Base-by-base conservation (phyloP, 2,888 invertebrate species). In the Polyommatus iphigenia region DNA sequence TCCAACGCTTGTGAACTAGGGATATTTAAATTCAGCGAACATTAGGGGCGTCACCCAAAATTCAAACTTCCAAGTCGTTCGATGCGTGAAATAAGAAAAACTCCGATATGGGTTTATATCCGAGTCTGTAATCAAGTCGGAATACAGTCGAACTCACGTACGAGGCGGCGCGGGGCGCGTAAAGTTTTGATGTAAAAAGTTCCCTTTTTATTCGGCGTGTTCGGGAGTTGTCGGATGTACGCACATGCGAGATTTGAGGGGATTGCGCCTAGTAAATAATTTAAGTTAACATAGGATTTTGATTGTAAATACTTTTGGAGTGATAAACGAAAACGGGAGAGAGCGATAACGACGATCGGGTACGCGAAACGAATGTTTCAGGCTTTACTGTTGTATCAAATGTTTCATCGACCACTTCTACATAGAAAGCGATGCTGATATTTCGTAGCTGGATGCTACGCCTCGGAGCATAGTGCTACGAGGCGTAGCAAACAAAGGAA, bases 131-230 rank as follows among this genome's bases (percentile, higher is more conserved):
- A 93, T 92, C 91, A 93, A 89, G 85, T 83, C 87, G 84, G 88
- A 89, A 91, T 89, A 90, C 89, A 90, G 88, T 88, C 86, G 83
- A 86, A 84, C 89, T 88, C 93, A 92, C 93, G 93, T 93, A 91
- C 91, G 89, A 90, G 90, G 89, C 90, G 87, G 88, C 87, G 88
- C 87, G 84, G 82, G 85, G 85, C 86, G 85, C 87, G 84, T 89
- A 92, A 94, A 94, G 93, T 94, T 94, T 91, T 93, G 94, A 94
- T 94, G 94, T 94, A 92, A 94, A 94, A 94, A 94, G 92, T 94
- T 94, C 84, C 77, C 86, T 89, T 92, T 94, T 93, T 92, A 93
- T 92, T 89, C 85, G 86, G 85, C 87, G 88, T 73, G 77, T 88
- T 88, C 84, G 85, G 83, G 86, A 88, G 85, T 89, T 87, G 80